These are phyloP conservation scores for Lingula anatina DNA, from an alignment of 2,888 invertebrate genomes.

Conservation along the genomic window DNA sequence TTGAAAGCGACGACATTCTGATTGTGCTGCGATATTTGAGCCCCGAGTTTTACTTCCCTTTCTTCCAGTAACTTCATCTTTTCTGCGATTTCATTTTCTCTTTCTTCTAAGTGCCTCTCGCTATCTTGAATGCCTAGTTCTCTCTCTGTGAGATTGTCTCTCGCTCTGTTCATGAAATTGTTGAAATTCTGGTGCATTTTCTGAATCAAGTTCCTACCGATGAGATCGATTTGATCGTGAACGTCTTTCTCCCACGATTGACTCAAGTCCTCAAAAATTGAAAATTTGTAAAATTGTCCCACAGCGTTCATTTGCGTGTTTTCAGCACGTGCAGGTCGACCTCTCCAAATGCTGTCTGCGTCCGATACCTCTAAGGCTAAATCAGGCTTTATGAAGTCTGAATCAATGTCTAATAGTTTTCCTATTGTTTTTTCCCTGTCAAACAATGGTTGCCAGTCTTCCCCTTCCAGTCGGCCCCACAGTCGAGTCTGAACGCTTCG, in stretches of 20 bases:
- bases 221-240: slow-evolving; percentile 39
- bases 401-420: slow-evolving; percentile 33
- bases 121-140: slow-evolving; percentile 31
- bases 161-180: slow-evolving; percentile 32
- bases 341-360: slow-evolving; percentile 23
- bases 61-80: slow-evolving; percentile 19
- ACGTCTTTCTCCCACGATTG: slow-evolving; percentile 39
- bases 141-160: slow-evolving; percentile 34
- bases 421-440: slow-evolving; percentile 36
- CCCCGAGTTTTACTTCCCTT: too few relatives aligned
- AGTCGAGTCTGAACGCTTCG: slow-evolving; percentile 22
- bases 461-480: slow-evolving; percentile 38
- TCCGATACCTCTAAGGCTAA: slow-evolving; percentile 29
- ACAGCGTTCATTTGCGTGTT: slow-evolving; percentile 18
- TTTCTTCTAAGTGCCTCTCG: slow-evolving; percentile 29
- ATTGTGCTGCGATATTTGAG: too few relatives aligned
- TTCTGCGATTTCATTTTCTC: slow-evolving; percentile 19
- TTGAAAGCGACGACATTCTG: too few relatives aligned
- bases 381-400: slow-evolving; percentile 36
- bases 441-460: slow-evolving; percentile 35
- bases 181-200: slow-evolving; percentile 35
- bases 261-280: slow-evolving; percentile 38
- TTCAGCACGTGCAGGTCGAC: slow-evolving; percentile 21
- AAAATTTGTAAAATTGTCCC: slow-evolving; percentile 31
- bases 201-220: slow-evolving; percentile 34